Percentiles rank a stretch among this genome's conserved stretches.
Evolutionary conservation across 1,140 invertebrate species (phyloP).

Genomic region (Homarus americanus): DNA sequence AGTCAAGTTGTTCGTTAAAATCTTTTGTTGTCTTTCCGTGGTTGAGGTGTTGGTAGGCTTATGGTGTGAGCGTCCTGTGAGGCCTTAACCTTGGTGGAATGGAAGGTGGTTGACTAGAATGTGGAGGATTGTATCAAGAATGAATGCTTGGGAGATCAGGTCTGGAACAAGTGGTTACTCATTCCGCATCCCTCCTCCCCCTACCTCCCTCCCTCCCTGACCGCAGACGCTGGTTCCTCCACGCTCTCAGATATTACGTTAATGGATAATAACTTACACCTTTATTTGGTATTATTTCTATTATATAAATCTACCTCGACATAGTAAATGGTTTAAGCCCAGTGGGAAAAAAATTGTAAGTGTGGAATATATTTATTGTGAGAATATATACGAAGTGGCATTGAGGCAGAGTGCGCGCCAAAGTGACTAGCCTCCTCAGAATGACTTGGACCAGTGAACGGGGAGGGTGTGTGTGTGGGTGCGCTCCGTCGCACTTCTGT

Average conservation of each 20-base stretch:
- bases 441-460: slow-evolving; percentile 22
- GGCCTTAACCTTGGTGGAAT: background rate
- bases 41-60: background rate
- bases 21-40: background rate
- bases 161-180: slow-evolving; percentile 10
- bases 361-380: no score
- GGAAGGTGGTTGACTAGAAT: background rate
- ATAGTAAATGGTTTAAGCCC: no score
- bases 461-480: slow-evolving; percentile 2
- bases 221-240: background rate
- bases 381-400: no score
- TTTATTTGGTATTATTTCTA: no score
- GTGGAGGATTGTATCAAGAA: background rate
- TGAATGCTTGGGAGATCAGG: slow-evolving; percentile 2
- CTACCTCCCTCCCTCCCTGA: background rate
- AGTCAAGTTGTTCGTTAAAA: background rate
- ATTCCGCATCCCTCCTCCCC: background rate
- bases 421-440: background rate
- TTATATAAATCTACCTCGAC: no score
- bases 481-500: slow-evolving; percentile 6
- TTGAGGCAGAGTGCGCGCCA: background rate
- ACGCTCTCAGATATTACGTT: background rate
- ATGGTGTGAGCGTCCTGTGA: background rate
- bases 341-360: no score
- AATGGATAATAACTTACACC: no score